phyloP scores from a whole-genome alignment of 2,888 invertebrate species.

The Drosophila suboccidentalis region DNA sequence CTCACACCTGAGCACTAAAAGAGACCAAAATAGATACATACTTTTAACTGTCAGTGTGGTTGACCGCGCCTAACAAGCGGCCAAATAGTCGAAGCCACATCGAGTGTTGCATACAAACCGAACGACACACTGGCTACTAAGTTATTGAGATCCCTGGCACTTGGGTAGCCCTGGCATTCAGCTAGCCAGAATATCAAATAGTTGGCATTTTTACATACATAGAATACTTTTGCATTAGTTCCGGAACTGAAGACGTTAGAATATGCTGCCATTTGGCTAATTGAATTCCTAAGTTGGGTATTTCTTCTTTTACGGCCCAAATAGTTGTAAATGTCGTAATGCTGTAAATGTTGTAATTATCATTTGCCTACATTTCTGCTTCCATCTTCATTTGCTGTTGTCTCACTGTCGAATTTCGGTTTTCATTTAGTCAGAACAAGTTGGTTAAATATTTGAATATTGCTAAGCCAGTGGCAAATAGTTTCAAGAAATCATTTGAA shows the following conservation, averaged over 20 bases:
- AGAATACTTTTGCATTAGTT: slow-evolving; percentile 28
- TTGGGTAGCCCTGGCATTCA: slow-evolving; percentile 17
- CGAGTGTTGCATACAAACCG: slow-evolving; percentile 31
- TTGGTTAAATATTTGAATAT: slow-evolving; percentile 1
- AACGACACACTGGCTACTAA: slow-evolving; percentile 14
- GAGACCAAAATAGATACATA: slow-evolving; percentile 40
- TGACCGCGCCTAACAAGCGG: slow-evolving; percentile 48
- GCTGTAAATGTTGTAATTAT: slow-evolving; percentile 20
- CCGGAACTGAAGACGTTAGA: slow-evolving; percentile 17
- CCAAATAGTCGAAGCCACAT: slow-evolving; percentile 16
- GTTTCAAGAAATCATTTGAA: neutral
- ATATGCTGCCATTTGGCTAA: slow-evolving; percentile 68
- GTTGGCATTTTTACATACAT: slow-evolving; percentile 42
- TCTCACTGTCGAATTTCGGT: neutral
- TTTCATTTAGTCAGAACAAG: neutral
- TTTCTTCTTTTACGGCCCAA: slow-evolving; percentile 25
- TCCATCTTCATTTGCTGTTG: neutral
- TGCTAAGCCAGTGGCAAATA: neutral
- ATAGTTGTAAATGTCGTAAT: slow-evolving; percentile 24
- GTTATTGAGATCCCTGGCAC: slow-evolving; percentile 42
- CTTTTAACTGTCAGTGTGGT: slow-evolving; percentile 30
- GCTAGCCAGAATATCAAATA: slow-evolving; percentile 24
- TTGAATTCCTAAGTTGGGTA: slow-evolving; percentile 63
- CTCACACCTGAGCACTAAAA: slow-evolving; percentile 36
- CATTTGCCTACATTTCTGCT: slow-evolving; percentile 3